Evolutionary conservation across 2,888 invertebrate genomes (phyloP).

Genomic region (Drepanosiphum platanoidis): DNA sequence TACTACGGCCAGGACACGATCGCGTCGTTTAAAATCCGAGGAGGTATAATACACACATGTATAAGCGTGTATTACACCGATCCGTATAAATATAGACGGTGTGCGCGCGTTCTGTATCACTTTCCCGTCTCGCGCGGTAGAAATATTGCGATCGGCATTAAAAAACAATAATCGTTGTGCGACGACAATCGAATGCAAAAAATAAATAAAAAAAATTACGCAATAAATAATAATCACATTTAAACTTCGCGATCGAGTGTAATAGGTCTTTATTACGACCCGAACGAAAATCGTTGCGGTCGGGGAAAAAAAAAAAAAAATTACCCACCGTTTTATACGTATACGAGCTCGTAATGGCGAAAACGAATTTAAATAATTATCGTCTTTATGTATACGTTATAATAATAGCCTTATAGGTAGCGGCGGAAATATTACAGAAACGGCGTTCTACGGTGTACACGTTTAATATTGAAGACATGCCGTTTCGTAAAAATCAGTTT

Average conservation of each 20-base stretch:
- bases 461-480: not conserved
- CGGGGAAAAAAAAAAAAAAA: not conserved
- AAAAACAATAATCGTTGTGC: not conserved
- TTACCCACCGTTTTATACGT: not conserved
- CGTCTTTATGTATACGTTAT: not conserved
- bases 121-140: conserved; percentile 12
- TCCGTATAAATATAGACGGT: not conserved
- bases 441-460: not conserved
- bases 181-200: not conserved
- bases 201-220: not conserved
- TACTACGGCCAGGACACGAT: not conserved
- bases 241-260: not conserved
- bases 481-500: not conserved
- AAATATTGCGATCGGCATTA: not conserved
- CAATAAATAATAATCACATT: not conserved
- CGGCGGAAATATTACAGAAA: not conserved
- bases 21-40: not conserved
- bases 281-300: not conserved
- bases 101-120: not conserved
- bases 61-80: not conserved
- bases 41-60: not conserved
- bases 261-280: not conserved
- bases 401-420: not conserved
- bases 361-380: not conserved
- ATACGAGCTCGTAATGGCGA: not conserved